Evolutionary conservation across 2,113 vertebrate species (phyloP).

Genomic region (Trachemys scripta): DNA sequence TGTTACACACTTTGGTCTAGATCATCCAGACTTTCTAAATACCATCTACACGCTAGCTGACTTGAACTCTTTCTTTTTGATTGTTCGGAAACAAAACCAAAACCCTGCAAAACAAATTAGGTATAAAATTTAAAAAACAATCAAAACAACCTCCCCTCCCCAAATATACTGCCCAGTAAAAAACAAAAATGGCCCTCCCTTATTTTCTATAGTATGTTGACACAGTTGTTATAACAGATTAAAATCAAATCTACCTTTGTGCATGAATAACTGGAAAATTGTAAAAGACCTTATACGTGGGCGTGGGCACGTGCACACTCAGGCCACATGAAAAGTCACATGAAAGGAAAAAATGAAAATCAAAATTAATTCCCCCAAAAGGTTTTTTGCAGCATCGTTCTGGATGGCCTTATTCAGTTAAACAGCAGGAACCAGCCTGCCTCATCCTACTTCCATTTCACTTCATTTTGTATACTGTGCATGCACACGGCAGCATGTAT

Average conservation of each 20-base stretch:
- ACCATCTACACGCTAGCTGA: conserved; percentile 79
- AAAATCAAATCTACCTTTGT: conserved; percentile 78
- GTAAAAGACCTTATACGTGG: conserved; percentile 57
- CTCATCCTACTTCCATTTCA: conserved; percentile 67
- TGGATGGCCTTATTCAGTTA: conserved; percentile 63
- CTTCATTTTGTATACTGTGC: conserved; percentile 53
- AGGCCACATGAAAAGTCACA: conserved; percentile 75
- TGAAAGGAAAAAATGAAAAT: conserved; percentile 66
- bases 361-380: conserved; percentile 56
- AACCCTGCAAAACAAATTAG: conserved; percentile 72
- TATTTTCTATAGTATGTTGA: conserved; percentile 82
- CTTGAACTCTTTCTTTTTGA: conserved; percentile 79
- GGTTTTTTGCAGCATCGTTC: conserved; percentile 73
- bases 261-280: conserved; percentile 74
- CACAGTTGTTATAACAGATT: conserved; percentile 85
- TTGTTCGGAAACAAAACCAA: conserved; percentile 75
- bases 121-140: conserved; percentile 76
- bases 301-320: background rate
- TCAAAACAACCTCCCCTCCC: conserved; percentile 70
- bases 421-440: conserved; percentile 93
- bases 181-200: conserved; percentile 75
- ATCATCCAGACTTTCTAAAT: conserved; percentile 75
- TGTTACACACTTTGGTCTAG: conserved; percentile 70
- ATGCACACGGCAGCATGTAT: background rate
- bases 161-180: conserved; percentile 72